These are phyloP conservation scores for Tholera decimalis DNA, from an alignment of 2,888 invertebrate genomes.

Conservation along the genomic window DNA sequence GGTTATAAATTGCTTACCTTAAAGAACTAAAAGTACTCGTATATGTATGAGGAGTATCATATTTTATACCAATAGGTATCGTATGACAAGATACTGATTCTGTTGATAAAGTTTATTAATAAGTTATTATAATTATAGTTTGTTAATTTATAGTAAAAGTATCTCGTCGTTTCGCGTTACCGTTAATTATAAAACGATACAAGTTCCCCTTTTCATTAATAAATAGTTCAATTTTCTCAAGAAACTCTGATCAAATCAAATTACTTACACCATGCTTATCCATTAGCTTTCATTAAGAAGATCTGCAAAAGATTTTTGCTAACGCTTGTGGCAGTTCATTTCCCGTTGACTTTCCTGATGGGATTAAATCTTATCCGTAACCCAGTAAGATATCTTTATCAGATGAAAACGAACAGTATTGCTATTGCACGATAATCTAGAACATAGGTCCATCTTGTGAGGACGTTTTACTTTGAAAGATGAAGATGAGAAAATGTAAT, in stretches of 20 bases:
- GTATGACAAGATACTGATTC: no score
- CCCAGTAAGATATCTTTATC: slow-evolving; percentile 28
- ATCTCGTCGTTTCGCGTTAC: background rate
- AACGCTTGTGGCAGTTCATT: slow-evolving; percentile 15
- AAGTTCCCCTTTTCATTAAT: slow-evolving; percentile 21
- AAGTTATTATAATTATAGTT: no score
- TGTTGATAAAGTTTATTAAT: no score
- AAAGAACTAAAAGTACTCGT: no score
- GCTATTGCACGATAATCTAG: background rate
- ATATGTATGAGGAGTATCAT: no score
- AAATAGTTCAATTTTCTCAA: background rate
- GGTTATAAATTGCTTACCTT: no score
- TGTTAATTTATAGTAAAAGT: background rate
- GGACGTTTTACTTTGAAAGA: slow-evolving; percentile 14
- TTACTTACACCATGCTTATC: slow-evolving; percentile 10
- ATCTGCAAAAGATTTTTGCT: background rate
- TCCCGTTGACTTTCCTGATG: slow-evolving; percentile 12
- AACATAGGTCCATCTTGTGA: background rate
- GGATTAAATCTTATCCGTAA: slow-evolving; percentile 34
- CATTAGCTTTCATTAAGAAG: slow-evolving; percentile 8
- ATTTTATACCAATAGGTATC: no score
- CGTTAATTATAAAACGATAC: slow-evolving; percentile 5
- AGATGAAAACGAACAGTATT: slow-evolving; percentile 11
- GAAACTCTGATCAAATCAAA: slow-evolving; percentile 9
- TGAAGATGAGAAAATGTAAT: background rate